These are phyloP conservation scores for Sebastes iracundus DNA, from an alignment of 2,797 vertebrate species.

Conservation along the genomic window DNA sequence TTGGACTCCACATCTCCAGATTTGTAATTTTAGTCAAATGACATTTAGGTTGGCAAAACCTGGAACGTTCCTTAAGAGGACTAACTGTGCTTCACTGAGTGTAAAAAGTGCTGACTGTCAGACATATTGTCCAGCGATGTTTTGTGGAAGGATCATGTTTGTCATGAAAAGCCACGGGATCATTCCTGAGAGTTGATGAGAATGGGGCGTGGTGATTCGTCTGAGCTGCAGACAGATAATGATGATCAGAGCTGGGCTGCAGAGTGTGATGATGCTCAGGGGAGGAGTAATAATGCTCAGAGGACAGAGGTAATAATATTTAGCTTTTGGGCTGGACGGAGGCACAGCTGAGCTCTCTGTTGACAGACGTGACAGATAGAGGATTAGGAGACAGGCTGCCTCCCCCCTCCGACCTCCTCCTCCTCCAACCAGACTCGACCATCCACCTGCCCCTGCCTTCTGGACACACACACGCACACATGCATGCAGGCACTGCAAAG, in stretches of 20 bases:
- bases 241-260: conserved; percentile 16
- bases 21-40: not conserved
- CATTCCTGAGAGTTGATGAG: not conserved
- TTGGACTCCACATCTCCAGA: not conserved
- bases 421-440: conserved; percentile 2
- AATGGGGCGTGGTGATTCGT: not conserved
- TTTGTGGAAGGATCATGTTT: conserved; percentile 15
- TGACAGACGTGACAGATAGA: conserved; percentile 79
- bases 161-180: conserved; percentile 16
- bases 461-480: conserved; percentile 11
- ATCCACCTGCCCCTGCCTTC: conserved; percentile 44
- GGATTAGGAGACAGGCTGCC: conserved; percentile 60
- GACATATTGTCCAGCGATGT: not conserved
- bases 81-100: not conserved
- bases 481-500: not conserved
- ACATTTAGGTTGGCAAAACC: not conserved
- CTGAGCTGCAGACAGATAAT: conserved; percentile 32
- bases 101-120: conserved; percentile 7
- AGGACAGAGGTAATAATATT: conserved; percentile 73
- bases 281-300: conserved; percentile 40
- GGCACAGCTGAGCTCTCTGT: conserved; percentile 74
- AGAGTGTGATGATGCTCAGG: conserved; percentile 27
- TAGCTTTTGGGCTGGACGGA: conserved; percentile 70
- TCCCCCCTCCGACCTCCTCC: not conserved
- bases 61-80: not conserved